Evolutionary conservation across 2,113 vertebrate genomes (phyloP), one percentile per base, ranked within the genome.

Genomic region (Hemicordylus capensis): DNA sequence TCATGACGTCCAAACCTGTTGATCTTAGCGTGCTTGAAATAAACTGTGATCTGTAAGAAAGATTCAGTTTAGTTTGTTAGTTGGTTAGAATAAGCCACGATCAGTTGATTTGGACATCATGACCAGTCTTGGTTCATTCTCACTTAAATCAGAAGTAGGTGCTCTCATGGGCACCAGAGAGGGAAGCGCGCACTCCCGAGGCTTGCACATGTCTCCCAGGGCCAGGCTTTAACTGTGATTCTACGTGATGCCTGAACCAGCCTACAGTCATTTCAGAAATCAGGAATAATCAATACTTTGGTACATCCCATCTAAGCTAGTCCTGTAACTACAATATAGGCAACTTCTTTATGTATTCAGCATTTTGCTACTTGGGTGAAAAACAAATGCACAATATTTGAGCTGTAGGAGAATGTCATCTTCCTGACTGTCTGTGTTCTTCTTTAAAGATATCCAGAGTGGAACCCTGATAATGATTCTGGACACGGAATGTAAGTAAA

Each of bases 361-460:
- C 22, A 22, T 22, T 64, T 51, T 31, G n/a, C 4, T 1, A 0
- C 75, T 86, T 34, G 82, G 54, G 19, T 56, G 1, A 22, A 66
- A 79, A 61, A 66, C 61, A 14, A 54, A 75, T 28, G 42, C 9
- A 69, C 4, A 69, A 24, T 51, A 75, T 70, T 26, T 58, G 17
- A 6, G 4, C 48, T 76, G 7, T 15, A 63, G 42, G 42, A 69
- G 8, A 69, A 6, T 70, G 20, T 74, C 10, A 48, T 26, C 4
- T 42, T 1, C 31, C 44, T 22, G n/a, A 69, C 51, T n/a, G 39
- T 54, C 80, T 90, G n/a, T n/a, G n/a, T n/a, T n/a, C n/a, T 7
- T 87, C 76, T 90, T 89, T 96, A 69, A 94, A 99, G 98, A 97
- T 99, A 98, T 34, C 98, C 98, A 51, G 98, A 99, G 59, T 99